Percentiles rank a stretch among this genome's conserved stretches.
Conservation (phyloP, 2,797 vertebrate species). For the Petrocephalus sullivani region DNA sequence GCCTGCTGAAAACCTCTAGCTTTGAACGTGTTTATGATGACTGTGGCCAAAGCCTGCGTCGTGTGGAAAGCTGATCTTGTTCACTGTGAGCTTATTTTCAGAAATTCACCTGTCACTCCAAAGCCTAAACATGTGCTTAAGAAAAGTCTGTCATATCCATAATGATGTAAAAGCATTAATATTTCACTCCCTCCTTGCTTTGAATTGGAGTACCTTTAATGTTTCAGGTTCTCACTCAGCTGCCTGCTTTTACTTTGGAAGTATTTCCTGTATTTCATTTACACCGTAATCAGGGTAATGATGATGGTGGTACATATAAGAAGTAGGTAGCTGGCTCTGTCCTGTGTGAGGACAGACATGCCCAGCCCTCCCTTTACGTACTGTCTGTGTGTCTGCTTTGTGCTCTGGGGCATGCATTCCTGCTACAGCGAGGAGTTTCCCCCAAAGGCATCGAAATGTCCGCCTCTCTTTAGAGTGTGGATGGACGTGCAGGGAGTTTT, state of each 20-base stretch:
- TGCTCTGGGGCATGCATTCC: background rate
- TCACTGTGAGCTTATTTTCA: background rate
- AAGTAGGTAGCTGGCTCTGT: background rate
- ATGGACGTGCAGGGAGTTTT: background rate
- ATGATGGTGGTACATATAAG: background rate
- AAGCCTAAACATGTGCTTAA: background rate
- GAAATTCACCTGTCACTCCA: background rate
- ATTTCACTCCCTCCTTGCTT: background rate
- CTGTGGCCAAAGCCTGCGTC: background rate
- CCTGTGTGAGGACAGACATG: background rate
- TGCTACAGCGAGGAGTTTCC: background rate
- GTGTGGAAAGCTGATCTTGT: background rate
- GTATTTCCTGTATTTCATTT: background rate
- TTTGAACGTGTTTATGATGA: background rate
- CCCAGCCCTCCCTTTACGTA: background rate
- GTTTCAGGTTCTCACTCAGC: background rate
- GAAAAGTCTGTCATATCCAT: background rate
- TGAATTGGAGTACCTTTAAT: background rate
- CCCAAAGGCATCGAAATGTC: background rate
- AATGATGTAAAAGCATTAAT: background rate
- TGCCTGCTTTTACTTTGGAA: background rate
- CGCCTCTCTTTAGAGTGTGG: background rate
- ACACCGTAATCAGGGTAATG: background rate
- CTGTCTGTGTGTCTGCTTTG: background rate
- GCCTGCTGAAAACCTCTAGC: background rate